Evolutionary conservation across 2,113 vertebrate genomes (phyloP).

Genomic region (Dunckerocampus dactyliophorus): DNA sequence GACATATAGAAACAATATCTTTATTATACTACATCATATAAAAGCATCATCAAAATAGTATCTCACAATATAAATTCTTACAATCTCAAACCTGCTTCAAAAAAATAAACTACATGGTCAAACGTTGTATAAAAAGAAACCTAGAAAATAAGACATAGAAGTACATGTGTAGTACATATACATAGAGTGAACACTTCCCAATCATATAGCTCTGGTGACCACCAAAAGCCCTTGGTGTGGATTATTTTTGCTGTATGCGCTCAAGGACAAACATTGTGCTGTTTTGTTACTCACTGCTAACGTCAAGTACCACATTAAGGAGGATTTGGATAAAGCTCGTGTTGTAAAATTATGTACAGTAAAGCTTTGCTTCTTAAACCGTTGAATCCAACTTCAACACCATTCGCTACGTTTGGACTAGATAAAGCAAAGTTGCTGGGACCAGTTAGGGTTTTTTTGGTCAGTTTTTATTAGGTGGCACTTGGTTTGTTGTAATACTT

Average conservation of each 20-base stretch:
- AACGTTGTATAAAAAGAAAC: constrained; percentile 42
- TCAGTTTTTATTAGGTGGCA: background rate
- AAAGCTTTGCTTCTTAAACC: constrained; percentile 23
- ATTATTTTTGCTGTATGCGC: constrained; percentile 44
- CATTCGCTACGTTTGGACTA: background rate
- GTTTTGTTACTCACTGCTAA: constrained; percentile 8
- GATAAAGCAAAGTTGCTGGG: no score
- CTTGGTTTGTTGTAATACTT: background rate
- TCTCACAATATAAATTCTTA: constrained; percentile 73
- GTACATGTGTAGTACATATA: constrained; percentile 6
- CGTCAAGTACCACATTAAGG: constrained; percentile 34
- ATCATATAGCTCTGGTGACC: constrained; percentile 3
- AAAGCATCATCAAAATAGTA: constrained; percentile 75
- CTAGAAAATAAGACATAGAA: constrained; percentile 28
- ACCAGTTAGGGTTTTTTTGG: no score
- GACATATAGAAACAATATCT: constrained; percentile 61
- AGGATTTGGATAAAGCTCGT: constrained; percentile 36
- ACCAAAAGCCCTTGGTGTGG: constrained; percentile 27
- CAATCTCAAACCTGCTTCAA: constrained; percentile 52
- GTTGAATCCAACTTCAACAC: background rate
- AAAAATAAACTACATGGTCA: constrained; percentile 63
- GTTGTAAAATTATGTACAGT: constrained; percentile 16
- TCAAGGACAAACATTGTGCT: constrained; percentile 15
- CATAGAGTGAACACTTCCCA: background rate
- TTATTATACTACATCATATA: constrained; percentile 72